Evolutionary conservation across 2,888 invertebrate species (phyloP).

Genomic region (Microctonus aethiopoides): DNA sequence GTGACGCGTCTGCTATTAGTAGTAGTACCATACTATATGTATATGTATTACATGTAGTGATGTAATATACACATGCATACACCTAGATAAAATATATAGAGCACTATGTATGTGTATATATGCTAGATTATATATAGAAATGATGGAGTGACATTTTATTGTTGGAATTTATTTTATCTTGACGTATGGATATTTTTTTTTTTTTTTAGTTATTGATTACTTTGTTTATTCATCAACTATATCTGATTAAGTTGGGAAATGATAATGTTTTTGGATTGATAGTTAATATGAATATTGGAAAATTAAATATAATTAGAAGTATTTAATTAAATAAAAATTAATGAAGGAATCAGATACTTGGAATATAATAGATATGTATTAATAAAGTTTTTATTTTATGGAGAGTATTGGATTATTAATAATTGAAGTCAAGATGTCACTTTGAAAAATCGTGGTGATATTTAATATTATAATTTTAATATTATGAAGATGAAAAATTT

Average conservation of each 20-base stretch:
- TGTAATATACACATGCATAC: not conserved
- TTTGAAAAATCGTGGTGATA: too few species aligned
- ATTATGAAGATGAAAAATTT: too few species aligned
- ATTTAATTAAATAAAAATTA: too few species aligned
- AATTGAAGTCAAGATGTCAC: too few species aligned
- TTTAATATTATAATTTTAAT: too few species aligned
- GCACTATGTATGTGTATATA: not conserved
- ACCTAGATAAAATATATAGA: not conserved
- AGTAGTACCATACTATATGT: constrained; percentile 3
- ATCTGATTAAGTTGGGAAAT: not conserved
- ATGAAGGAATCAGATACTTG: too few species aligned
- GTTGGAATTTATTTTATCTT: not conserved
- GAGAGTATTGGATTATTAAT: too few species aligned
- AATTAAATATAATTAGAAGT: too few species aligned
- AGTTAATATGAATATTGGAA: too few species aligned
- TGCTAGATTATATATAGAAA: not conserved
- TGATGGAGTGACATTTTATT: not conserved
- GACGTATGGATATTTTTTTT: not conserved
- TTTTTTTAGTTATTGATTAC: not conserved
- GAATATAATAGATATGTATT: too few species aligned
- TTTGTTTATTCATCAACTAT: not conserved
- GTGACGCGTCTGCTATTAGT: constrained; percentile 44
- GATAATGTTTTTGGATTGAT: too few species aligned
- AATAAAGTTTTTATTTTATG: too few species aligned
- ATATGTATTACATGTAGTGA: not conserved